Percentiles rank a stretch among this genome's conserved stretches.
Evolutionary conservation across 2,113 vertebrate species (phyloP).

Genomic region (Hydrochoerus hydrochaeris): DNA sequence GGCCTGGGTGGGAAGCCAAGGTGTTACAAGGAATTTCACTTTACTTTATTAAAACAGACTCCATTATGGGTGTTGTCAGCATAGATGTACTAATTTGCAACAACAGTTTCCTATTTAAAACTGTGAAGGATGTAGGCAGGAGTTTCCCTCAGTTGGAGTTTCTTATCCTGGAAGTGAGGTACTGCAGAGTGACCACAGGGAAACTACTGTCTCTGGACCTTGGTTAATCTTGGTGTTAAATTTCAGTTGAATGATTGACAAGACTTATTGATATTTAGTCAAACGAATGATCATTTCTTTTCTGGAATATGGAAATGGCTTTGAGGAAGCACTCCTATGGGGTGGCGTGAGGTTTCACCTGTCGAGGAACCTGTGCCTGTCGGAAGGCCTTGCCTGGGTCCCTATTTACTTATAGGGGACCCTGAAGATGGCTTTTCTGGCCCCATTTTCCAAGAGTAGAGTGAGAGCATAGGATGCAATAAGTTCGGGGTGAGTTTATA

Average conservation of each 20-base stretch:
- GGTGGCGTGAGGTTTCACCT: neutral
- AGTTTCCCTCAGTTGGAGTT: neutral
- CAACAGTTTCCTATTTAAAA: conserved; percentile 7
- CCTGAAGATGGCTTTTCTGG: neutral
- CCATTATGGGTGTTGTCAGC: neutral
- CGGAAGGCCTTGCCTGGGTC: neutral
- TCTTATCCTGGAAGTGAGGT: neutral
- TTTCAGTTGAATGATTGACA: conserved; percentile 27
- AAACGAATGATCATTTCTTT: neutral
- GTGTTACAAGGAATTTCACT: conserved; percentile 37
- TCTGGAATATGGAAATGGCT: neutral
- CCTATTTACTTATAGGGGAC: neutral
- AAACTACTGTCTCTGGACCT: neutral
- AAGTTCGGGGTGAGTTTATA: conserved; percentile 70
- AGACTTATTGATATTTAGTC: neutral
- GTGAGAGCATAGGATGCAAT: conserved; percentile 56
- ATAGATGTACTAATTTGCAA: neutral
- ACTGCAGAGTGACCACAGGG: neutral
- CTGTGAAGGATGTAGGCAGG: neutral
- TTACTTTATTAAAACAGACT: conserved; percentile 47
- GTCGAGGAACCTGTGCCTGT: neutral
- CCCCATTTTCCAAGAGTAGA: neutral
- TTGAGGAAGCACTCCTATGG: neutral
- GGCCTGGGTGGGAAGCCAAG: neutral
- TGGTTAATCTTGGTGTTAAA: neutral